A percentile compares a stretch with the other conserved stretches of the same genome.
Evolutionary conservation across 2,113 vertebrate species (phyloP).

Genomic region (Chitala chitala): DNA sequence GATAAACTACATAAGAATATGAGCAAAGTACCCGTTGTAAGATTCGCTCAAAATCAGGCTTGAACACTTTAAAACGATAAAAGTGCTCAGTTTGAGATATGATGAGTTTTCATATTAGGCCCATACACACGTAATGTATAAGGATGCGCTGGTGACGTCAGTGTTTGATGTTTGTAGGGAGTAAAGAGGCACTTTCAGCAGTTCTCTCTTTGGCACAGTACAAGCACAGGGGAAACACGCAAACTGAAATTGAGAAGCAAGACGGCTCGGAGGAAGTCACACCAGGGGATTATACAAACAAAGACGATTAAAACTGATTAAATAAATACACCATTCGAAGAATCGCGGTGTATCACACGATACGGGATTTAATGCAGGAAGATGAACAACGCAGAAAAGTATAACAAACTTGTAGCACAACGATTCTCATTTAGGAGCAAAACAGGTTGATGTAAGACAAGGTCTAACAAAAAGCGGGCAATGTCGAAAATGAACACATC

Average conservation of each 20-base stretch:
- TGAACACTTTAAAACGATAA: too few relatives aligned
- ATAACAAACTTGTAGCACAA: not conserved
- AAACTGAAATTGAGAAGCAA: not conserved
- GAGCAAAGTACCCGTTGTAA: too few relatives aligned
- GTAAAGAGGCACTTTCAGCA: too few relatives aligned
- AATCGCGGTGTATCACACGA: not conserved
- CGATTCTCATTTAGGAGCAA: not conserved
- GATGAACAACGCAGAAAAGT: not conserved
- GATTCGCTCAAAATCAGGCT: too few relatives aligned
- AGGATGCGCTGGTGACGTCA: too few relatives aligned
- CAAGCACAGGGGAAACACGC: not conserved
- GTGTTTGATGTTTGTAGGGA: too few relatives aligned
- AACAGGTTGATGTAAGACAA: not conserved
- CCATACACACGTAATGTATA: too few relatives aligned
- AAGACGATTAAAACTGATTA: not conserved
- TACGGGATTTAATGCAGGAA: not conserved
- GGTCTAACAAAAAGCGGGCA: not conserved
- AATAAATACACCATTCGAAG: not conserved
- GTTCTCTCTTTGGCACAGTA: too few relatives aligned
- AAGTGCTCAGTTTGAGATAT: too few relatives aligned
- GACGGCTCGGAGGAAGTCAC: not conserved
- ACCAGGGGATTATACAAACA: not conserved
- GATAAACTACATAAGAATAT: too few relatives aligned
- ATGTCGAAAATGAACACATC: constrained; percentile 40
- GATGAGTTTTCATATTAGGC: too few relatives aligned